phyloP scores from a whole-genome alignment of 2,888 invertebrate species.

The Allacma fusca region DNA sequence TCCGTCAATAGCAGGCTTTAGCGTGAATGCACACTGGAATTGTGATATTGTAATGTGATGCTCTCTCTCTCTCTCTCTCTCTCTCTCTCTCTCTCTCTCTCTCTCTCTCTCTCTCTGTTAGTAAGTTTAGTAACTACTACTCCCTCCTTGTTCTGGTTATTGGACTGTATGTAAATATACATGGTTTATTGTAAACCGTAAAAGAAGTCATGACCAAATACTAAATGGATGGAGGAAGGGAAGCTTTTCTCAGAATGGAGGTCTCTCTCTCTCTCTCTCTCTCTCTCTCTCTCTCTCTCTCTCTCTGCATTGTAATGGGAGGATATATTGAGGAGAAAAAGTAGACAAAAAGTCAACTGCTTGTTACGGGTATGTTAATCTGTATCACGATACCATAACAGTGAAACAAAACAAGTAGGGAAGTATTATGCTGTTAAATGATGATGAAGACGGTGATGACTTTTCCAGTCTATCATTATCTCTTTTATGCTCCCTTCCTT shows the following conservation, averaged over 20 bases:
- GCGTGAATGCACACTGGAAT: slow-evolving; percentile 7
- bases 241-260: too few relatives aligned
- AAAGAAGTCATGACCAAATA: slow-evolving; percentile 22
- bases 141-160: background rate
- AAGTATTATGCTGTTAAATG: slow-evolving; percentile 26
- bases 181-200: slow-evolving; percentile 11
- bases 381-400: slow-evolving; percentile 16
- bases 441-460: slow-evolving; percentile 31
- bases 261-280: too few relatives aligned
- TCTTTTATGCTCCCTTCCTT: slow-evolving; percentile 33
- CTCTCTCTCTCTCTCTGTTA: background rate
- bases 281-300: too few relatives aligned
- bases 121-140: too few relatives aligned
- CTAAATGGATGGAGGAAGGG: background rate
- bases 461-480: slow-evolving; percentile 36
- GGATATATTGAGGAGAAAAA: slow-evolving; percentile 1
- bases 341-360: slow-evolving; percentile 24
- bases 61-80: background rate
- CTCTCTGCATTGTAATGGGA: too few relatives aligned
- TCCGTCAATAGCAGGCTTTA: background rate
- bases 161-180: background rate
- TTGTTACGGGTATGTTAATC: slow-evolving; percentile 27
- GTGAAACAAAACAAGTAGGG: slow-evolving; percentile 27
- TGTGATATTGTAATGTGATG: slow-evolving; percentile 14
- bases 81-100: background rate